These are phyloP conservation scores for Danio jaintianensis DNA, from an alignment of 2,797 vertebrate species.

Conservation along the genomic window DNA sequence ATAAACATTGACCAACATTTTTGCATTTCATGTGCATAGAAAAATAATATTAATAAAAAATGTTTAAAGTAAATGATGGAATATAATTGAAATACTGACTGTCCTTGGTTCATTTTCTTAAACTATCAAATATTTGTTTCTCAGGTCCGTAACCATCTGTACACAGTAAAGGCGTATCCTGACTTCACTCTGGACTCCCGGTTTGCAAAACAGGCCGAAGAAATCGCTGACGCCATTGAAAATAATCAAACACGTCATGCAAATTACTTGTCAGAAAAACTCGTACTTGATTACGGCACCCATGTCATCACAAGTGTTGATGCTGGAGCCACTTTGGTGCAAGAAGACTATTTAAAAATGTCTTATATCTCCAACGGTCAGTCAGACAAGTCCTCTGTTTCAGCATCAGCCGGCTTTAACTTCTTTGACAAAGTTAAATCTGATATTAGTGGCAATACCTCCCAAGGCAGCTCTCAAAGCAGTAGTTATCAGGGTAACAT, in stretches of 20 bases:
- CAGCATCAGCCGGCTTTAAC: constrained; percentile 72
- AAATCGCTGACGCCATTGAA: constrained; percentile 85
- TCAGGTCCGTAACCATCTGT: constrained; percentile 85
- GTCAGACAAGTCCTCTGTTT: constrained; percentile 66
- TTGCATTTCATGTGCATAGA: not conserved
- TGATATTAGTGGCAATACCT: constrained; percentile 61
- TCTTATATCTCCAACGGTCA: constrained; percentile 78
- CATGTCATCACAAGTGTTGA: constrained; percentile 86
- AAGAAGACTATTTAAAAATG: constrained; percentile 86
- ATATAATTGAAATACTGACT: not conserved
- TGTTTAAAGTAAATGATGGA: not conserved
- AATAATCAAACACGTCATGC: constrained; percentile 88
- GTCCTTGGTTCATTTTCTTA: not conserved
- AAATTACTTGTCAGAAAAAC: constrained; percentile 83
- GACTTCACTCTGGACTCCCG: constrained; percentile 77
- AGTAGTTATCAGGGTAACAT: constrained; percentile 83
- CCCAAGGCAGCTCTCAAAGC: constrained; percentile 61
- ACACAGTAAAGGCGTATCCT: constrained; percentile 82
- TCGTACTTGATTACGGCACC: constrained; percentile 89
- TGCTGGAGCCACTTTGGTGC: constrained; percentile 79
- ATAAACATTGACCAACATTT: not conserved
- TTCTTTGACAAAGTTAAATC: constrained; percentile 81
- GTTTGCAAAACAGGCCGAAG: constrained; percentile 77
- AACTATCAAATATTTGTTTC: not conserved
- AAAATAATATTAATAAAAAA: not conserved